These are phyloP conservation scores for Lepidonotus clava DNA, from an alignment of 2,888 invertebrate genomes.

Conservation along the genomic window DNA sequence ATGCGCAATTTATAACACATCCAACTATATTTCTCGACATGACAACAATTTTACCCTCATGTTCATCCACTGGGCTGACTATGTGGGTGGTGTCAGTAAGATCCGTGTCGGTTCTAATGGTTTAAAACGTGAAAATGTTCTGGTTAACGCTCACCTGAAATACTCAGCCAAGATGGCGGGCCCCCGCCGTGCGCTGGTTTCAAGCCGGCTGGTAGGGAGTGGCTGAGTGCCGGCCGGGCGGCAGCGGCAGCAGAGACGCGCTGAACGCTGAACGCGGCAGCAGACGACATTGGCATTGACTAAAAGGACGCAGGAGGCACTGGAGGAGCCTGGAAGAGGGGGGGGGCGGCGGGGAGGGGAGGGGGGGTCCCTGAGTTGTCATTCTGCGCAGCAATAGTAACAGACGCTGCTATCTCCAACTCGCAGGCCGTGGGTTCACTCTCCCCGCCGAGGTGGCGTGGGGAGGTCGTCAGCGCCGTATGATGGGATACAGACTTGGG, in stretches of 20 bases:
- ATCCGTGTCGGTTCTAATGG: neutral
- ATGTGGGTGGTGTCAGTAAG: too few species aligned
- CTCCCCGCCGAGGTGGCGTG: neutral
- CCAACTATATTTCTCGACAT: neutral
- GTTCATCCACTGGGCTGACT: neutral
- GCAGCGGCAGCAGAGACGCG: neutral
- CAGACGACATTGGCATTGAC: too few species aligned
- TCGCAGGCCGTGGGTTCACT: neutral
- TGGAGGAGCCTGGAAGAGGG: neutral
- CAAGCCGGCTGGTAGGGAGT: neutral
- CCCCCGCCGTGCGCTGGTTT: neutral
- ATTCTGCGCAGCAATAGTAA: too few species aligned
- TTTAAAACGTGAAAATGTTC: neutral
- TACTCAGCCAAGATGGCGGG: neutral
- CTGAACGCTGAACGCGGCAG: too few species aligned
- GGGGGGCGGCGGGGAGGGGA: neutral
- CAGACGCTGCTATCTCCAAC: neutral
- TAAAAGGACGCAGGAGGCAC: too few species aligned
- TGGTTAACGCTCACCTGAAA: neutral
- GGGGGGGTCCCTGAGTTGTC: neutral
- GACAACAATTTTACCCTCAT: slow-evolving; percentile 1
- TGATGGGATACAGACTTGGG: too few species aligned
- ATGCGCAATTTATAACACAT: too few species aligned
- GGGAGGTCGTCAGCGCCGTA: neutral
- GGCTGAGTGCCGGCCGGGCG: neutral